Evolutionary conservation across 2,113 vertebrate genomes (phyloP).

Genomic region (Ranitomeya imitator): DNA sequence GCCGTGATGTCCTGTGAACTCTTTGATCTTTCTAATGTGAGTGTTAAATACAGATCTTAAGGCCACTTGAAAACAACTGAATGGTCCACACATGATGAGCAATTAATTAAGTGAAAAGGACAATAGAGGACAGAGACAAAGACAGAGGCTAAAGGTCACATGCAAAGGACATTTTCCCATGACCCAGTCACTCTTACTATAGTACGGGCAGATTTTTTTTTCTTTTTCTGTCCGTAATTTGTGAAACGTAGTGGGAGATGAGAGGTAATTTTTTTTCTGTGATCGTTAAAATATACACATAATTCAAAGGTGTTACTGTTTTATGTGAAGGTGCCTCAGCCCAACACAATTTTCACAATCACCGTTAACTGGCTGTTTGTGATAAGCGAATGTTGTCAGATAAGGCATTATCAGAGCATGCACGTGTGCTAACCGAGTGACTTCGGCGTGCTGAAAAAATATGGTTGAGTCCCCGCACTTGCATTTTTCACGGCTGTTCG

Average conservation of each 20-base stretch:
- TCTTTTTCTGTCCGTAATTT: background rate
- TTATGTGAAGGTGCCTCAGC: too few species aligned
- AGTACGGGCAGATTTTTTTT: background rate
- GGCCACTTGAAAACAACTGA: background rate
- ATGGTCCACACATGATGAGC: conserved; percentile 16
- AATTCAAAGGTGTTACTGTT: too few species aligned
- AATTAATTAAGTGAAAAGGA: conserved; percentile 36
- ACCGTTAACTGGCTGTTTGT: too few species aligned
- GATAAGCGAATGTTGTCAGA: too few species aligned
- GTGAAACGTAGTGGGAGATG: background rate
- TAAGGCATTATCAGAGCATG: too few species aligned
- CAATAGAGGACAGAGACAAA: conserved; percentile 34
- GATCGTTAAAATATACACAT: too few species aligned
- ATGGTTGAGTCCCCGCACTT: too few species aligned
- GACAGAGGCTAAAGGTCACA: conserved; percentile 12
- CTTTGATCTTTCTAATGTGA: background rate
- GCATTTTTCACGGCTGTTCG: too few species aligned
- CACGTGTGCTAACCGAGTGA: too few species aligned
- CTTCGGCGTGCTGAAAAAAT: too few species aligned
- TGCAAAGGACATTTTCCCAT: conserved; percentile 13
- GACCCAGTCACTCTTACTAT: conserved; percentile 13
- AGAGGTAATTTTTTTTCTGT: background rate
- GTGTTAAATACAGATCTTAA: background rate
- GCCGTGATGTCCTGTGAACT: background rate
- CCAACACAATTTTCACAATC: too few species aligned